Base-by-base conservation (phyloP, 2,113 vertebrate genomes). In the Gila orcuttii region DNA sequence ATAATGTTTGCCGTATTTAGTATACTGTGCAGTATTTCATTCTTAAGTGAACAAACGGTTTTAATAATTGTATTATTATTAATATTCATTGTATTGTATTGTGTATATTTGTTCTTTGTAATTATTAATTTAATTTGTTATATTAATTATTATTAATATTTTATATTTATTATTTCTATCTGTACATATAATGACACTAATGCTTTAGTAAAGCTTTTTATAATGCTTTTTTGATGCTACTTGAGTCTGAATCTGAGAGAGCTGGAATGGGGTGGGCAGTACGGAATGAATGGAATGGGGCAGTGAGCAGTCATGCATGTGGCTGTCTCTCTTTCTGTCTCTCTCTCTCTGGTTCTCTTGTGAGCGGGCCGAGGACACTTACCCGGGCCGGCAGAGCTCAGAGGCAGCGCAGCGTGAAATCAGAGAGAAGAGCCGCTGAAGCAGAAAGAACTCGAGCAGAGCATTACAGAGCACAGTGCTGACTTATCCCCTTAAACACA, bases 281-380 rank as follows among this genome's bases (percentile, higher is more conserved):
- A 79, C 91, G 93, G 93, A 95, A 95, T 95, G 94, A 95, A 94
- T 93, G 94, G 94, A 94, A 94, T 94, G 94, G 91, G 88, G 90
- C 90, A 90, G 89, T 92, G 92, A 91, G 90, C 93, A 93, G 89
- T 94, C 94, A 95, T 95, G 95, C 95, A 91, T 94, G 91, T 87
- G 85, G 59, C 79, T 86, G 85, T 83, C 84, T 78, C 78, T 85
- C 85, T 76, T 83, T 80, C 81, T 75, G 68, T 79, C 52, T 82
- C 75, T 84, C 75, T 84, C 76, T 83, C 60, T 88, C 77, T 52
- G 25, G 59, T 68, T 75, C 83, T 87, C 87, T 76, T 81, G 79
- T 82, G 76, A 85, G 75, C 57, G n/a, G 84, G 83, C 69, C 69
- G 76, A 88, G 90, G 90, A 90, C 87, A 91, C 89, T 90, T 89